A percentile compares a stretch with the other conserved stretches of the same genome.
These are phyloP conservation scores for Enteromius treurensis DNA, from an alignment of 2,797 vertebrate species.

Conservation along the genomic window DNA sequence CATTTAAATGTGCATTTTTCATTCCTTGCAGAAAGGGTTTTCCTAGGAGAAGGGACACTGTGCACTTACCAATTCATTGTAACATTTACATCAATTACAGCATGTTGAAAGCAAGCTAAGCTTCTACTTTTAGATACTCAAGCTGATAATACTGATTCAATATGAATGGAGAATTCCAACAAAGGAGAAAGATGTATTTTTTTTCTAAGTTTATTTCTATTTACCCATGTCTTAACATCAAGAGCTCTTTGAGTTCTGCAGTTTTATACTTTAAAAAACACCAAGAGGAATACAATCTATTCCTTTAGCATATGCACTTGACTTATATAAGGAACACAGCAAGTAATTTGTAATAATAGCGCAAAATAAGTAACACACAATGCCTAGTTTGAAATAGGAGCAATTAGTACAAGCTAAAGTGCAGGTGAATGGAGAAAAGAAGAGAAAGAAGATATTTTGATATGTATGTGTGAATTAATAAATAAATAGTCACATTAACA, in stretches of 20 bases:
- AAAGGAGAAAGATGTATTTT: not conserved
- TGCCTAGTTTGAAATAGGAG: not conserved
- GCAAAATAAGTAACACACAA: not conserved
- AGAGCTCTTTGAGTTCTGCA: not conserved
- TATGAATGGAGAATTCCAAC: not conserved
- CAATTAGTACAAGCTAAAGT: not conserved
- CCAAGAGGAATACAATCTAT: not conserved
- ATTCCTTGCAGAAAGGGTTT: not conserved
- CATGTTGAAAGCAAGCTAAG: not conserved
- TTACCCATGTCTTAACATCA: too few species aligned
- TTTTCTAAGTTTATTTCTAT: too few species aligned
- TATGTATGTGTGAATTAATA: not conserved
- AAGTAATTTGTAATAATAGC: not conserved
- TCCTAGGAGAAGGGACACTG: not conserved
- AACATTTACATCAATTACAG: constrained; percentile 11
- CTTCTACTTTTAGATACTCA: constrained; percentile 6
- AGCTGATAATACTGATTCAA: constrained; percentile 11
- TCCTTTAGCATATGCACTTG: not conserved
- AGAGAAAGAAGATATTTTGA: not conserved
- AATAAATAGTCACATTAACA: not conserved
- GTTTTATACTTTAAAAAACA: not conserved
- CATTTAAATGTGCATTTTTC: constrained; percentile 6
- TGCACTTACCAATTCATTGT: not conserved
- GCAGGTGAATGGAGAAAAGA: not conserved
- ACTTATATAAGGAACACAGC: not conserved